Evolutionary conservation across 1,140 invertebrate genomes (phyloP).

Genomic region (Megalonaias nervosa): DNA sequence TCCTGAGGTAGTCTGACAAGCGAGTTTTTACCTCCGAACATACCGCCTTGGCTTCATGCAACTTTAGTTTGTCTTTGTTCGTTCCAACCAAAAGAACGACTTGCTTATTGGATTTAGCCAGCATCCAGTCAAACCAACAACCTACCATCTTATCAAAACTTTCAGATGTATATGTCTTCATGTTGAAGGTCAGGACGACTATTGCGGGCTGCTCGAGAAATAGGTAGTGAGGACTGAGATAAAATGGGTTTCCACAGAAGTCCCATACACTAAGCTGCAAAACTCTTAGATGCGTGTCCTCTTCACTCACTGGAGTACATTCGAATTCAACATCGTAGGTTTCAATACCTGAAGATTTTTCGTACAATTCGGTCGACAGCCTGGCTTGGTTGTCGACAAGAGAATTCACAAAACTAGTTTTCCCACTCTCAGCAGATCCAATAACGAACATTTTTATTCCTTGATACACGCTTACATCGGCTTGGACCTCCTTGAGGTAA

Average conservation of each 20-base stretch:
- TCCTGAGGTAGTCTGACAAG: slow-evolving; percentile 35
- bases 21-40: slow-evolving; percentile 44
- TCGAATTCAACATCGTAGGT: slow-evolving; percentile 57
- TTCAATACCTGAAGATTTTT: slow-evolving; percentile 58
- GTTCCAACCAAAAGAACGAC: slow-evolving; percentile 64
- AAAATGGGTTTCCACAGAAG: slow-evolving; percentile 63
- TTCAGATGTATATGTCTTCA: slow-evolving; percentile 56
- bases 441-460: slow-evolving; percentile 61
- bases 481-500: slow-evolving; percentile 63
- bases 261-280: slow-evolving; percentile 66
- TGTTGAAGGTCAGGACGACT: slow-evolving; percentile 64
- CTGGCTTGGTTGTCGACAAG: slow-evolving; percentile 63
- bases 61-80: slow-evolving; percentile 55
- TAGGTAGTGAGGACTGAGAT: slow-evolving; percentile 61
- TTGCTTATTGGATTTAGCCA: slow-evolving; percentile 64
- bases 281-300: slow-evolving; percentile 35
- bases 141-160: slow-evolving; percentile 61
- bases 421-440: slow-evolving; percentile 60
- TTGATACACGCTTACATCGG: slow-evolving; percentile 56
- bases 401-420: slow-evolving; percentile 64
- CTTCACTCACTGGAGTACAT: slow-evolving; percentile 40
- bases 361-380: slow-evolving; percentile 53
- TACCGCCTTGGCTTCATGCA: slow-evolving; percentile 42
- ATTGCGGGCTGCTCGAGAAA: slow-evolving; percentile 65
- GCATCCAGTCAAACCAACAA: slow-evolving; percentile 68